phyloP scores from a whole-genome alignment of 2,797 vertebrate species.

The Anguilla anguilla region DNA sequence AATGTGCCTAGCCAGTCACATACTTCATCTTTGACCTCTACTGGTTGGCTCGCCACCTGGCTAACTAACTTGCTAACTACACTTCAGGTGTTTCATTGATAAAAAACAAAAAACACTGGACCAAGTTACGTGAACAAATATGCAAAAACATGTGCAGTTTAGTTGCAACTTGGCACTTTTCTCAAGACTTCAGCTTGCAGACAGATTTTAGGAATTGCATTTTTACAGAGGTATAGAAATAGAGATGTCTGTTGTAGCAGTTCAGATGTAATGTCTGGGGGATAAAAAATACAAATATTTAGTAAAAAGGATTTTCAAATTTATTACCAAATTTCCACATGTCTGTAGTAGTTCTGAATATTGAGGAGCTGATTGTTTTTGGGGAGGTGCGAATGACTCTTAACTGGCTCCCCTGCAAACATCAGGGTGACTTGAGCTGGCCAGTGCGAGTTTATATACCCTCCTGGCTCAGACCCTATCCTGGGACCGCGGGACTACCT shows the following conservation, averaged over 20 bases:
- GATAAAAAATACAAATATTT: background rate
- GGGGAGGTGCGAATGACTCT: background rate
- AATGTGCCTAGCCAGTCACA: too few relatives aligned
- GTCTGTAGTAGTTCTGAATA: background rate
- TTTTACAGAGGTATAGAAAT: background rate
- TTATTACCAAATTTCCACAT: background rate
- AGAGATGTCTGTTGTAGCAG: background rate
- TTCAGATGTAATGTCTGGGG: background rate
- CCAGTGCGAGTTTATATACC: background rate
- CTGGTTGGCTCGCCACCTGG: too few relatives aligned
- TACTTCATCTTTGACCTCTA: too few relatives aligned
- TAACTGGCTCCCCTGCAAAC: background rate
- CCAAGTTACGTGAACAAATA: too few relatives aligned
- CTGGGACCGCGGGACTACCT: slow-evolving; percentile 63
- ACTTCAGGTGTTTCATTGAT: too few relatives aligned
- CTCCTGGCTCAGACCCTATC: slow-evolving; percentile 27
- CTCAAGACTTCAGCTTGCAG: background rate
- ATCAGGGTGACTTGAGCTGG: background rate
- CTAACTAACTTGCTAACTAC: too few relatives aligned
- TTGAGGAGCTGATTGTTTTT: background rate
- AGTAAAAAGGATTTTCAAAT: background rate
- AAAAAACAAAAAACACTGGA: too few relatives aligned
- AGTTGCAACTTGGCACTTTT: background rate
- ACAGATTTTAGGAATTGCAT: background rate
- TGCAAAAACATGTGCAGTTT: background rate